phyloP scores from a whole-genome alignment of 2,113 vertebrate species.

The Corythornis madagascariensis region DNA sequence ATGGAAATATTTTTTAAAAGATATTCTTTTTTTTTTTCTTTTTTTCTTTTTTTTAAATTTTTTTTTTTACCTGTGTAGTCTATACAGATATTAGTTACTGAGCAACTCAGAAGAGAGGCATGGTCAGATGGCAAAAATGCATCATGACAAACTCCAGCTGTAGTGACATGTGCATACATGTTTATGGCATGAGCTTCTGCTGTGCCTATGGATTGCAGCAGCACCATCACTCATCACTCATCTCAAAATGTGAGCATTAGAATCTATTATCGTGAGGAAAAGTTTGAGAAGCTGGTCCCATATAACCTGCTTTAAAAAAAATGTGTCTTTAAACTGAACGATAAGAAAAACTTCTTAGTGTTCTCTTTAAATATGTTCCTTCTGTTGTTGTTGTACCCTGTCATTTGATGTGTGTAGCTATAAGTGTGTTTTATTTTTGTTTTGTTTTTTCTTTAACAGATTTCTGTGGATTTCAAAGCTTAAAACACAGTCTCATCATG shows the following conservation, averaged over 20 bases:
- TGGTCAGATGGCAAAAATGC: background rate
- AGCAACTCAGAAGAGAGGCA: background rate
- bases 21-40: too few relatives aligned
- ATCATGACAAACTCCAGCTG: background rate
- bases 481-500: slow-evolving; percentile 14
- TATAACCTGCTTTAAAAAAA: background rate
- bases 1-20: background rate
- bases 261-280: background rate
- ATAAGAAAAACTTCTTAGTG: background rate
- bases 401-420: background rate
- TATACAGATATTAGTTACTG: background rate
- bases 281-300: background rate
- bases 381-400: background rate
- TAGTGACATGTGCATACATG: background rate
- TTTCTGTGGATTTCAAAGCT: slow-evolving; percentile 26
- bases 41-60: too few relatives aligned
- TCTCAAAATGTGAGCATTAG: background rate
- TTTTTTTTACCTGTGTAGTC: background rate
- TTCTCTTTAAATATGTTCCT: background rate
- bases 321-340: background rate
- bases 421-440: background rate
- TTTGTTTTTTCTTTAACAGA: slow-evolving; percentile 60
- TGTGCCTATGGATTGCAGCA: background rate
- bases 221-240: background rate
- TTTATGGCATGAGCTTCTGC: background rate